Evolutionary conservation across 2,797 vertebrate genomes (phyloP), one percentile per base, ranked within the genome.

Genomic region (Poecilia gillii): DNA sequence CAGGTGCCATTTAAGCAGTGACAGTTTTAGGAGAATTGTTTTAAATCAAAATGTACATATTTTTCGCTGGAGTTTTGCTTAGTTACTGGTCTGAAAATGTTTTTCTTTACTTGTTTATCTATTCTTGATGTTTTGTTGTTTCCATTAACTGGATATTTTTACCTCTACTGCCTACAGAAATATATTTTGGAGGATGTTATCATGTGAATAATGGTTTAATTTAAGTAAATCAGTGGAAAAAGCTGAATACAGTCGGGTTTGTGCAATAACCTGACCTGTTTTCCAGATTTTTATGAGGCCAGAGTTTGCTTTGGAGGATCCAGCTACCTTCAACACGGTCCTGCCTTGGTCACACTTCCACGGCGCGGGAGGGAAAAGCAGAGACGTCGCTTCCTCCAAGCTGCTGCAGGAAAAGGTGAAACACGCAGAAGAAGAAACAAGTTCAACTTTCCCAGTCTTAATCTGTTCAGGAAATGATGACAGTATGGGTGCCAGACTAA

Each of bases 281-380:
- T 70, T 72, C 0, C 68, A 94, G 99, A 98, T 99, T 95, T 99
- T 99, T 95, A 96, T 98, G 97, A 98, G 96, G 94, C 98, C 98
- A 20, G 98, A 99, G 88, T 99, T 99, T 93, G 97, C 97, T 88
- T 97, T 99, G 94, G 97, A 99, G n/a, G 97, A 99, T 83, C 96
- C 98, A 4, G 82, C 95, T 91, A 99, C 97, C 11, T 99, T 99
- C 95, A 97, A 97, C 92, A 86, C 96, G 0, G 98, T 99, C 87
- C 96, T 99, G 92, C 98, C 98, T 23, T 99, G 98, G 98, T 97
- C 98, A 76, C 98, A 99, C 96, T 99, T 99, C 94, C 97, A 96
- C 94, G 96, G 96, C 4, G 95, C 97, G 45, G 97, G 96, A 74
- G 97, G 97, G 13, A 98, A 97, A 94, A 97, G 96, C 93, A 94